Conservation (phyloP, 2,113 vertebrate species). For the Polypterus bichir region DNA sequence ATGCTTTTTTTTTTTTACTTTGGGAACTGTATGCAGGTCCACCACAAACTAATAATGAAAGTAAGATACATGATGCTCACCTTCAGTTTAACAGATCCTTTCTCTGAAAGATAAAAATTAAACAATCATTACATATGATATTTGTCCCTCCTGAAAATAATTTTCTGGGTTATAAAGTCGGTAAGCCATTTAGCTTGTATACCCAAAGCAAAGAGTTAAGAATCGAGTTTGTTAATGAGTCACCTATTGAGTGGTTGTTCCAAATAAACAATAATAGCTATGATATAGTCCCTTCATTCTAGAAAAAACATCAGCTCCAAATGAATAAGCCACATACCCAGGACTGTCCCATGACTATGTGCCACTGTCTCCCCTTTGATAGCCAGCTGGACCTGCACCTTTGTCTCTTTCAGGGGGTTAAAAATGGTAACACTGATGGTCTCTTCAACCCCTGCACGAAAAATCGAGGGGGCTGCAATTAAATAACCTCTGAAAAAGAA, state of each 20-base stretch:
- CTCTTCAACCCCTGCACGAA: conserved; percentile 69
- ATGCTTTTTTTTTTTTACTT: too few species aligned
- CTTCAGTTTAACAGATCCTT: conserved; percentile 79
- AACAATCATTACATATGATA: conserved; percentile 2
- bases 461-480: conserved; percentile 74
- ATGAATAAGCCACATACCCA: conserved; percentile 46
- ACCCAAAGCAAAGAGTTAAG: background rate
- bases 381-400: conserved; percentile 68
- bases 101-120: conserved; percentile 54
- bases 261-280: background rate
- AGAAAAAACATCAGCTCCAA: background rate
- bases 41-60: too few species aligned
- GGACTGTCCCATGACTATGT: conserved; percentile 50
- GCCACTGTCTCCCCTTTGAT: conserved; percentile 70
- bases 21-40: too few species aligned
- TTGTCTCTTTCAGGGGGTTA: conserved; percentile 58
- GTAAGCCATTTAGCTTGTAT: too few species aligned
- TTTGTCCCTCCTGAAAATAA: too few species aligned
- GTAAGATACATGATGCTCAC: conserved; percentile 42
- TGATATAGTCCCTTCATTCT: background rate
- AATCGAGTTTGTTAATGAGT: background rate
- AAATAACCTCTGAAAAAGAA: conserved; percentile 63
- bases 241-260: too few species aligned
- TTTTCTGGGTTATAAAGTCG: too few species aligned
- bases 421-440: conserved; percentile 79